Conservation (phyloP, 2,113 vertebrate species). For the Corythornis cristatus region DNA sequence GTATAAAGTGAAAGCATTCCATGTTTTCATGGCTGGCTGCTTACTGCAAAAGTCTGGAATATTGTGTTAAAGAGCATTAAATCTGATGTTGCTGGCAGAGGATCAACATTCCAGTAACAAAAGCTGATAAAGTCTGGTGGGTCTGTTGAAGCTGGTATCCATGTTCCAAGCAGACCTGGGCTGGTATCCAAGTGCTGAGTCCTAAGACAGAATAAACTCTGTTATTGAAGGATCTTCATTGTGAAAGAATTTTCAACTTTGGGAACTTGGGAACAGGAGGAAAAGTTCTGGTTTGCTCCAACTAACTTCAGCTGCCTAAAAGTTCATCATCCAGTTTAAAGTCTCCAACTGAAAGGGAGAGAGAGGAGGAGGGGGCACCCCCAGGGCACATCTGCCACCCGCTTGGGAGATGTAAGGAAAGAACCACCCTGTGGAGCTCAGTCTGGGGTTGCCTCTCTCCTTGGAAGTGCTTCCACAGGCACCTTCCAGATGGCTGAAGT, state of each 20-base stretch:
- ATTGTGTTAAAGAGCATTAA: background rate
- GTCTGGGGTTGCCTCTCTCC: background rate
- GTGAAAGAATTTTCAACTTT: background rate
- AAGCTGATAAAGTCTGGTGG: background rate
- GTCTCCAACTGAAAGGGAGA: background rate
- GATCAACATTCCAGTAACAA: background rate
- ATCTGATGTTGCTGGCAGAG: background rate
- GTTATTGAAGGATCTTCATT: background rate
- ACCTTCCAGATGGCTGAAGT: background rate
- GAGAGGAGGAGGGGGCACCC: background rate
- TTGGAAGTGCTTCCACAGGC: background rate
- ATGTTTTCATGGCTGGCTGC: background rate
- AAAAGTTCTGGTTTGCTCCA: background rate
- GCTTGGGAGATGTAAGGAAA: background rate
- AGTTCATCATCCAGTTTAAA: background rate
- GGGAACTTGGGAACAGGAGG: background rate
- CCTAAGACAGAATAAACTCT: background rate
- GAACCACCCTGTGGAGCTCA: background rate
- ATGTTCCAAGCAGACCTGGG: background rate
- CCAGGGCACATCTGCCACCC: background rate
- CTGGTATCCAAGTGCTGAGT: background rate
- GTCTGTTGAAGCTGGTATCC: background rate
- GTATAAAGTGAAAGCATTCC: background rate
- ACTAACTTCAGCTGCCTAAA: background rate
- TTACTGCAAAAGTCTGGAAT: background rate